Evolutionary conservation across 2,797 vertebrate species (phyloP).

Genomic region (Sardinella longiceps): DNA sequence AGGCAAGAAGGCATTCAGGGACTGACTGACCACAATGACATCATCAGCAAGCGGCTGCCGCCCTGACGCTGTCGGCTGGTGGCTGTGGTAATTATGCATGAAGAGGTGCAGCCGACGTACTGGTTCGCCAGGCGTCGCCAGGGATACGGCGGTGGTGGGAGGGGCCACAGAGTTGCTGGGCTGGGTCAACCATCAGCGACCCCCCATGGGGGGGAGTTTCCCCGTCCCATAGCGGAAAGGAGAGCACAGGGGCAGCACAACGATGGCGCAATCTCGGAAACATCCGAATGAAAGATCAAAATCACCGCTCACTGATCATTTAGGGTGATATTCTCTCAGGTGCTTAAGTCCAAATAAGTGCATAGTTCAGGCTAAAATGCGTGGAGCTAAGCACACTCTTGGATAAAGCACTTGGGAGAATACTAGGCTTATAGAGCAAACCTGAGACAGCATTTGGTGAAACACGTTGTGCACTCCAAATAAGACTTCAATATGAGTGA

Average conservation of each 20-base stretch:
- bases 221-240: neutral
- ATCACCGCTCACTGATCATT: too few relatives aligned
- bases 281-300: too few relatives aligned
- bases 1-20: neutral
- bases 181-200: neutral
- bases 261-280: too few relatives aligned
- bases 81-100: neutral
- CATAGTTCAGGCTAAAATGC: too few relatives aligned
- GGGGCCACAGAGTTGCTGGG: neutral
- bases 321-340: too few relatives aligned
- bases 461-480: too few relatives aligned
- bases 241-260: neutral
- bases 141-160: neutral
- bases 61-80: neutral
- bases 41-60: neutral
- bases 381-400: too few relatives aligned
- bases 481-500: too few relatives aligned
- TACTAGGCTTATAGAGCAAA: too few relatives aligned
- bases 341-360: too few relatives aligned
- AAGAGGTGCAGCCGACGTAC: neutral
- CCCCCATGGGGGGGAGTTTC: neutral
- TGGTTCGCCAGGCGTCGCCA: neutral
- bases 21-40: constrained; percentile 7
- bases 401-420: too few relatives aligned
- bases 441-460: too few relatives aligned